Evolutionary conservation across 2,113 vertebrate genomes (phyloP).

Genomic region (Saguinus imperator): DNA sequence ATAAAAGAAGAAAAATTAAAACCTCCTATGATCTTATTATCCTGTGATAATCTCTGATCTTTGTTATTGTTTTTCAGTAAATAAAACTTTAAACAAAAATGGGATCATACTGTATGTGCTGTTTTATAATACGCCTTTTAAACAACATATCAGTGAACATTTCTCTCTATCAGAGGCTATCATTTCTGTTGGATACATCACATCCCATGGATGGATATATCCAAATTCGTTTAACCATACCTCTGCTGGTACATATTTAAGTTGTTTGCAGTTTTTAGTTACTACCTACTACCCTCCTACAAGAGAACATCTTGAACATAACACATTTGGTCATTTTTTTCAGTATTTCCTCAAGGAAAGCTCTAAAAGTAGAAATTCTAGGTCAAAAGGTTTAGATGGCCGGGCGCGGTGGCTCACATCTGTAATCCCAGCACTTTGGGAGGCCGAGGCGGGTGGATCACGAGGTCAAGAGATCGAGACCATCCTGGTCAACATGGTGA

Average conservation of each 20-base stretch:
- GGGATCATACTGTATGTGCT: not conserved
- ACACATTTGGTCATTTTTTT: not conserved
- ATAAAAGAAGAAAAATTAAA: not conserved
- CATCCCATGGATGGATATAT: not conserved
- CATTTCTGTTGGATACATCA: not conserved
- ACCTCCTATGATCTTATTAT: not conserved
- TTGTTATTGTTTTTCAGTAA: not conserved
- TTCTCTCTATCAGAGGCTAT: not conserved
- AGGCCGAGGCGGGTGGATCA: too few relatives aligned
- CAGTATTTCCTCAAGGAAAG: not conserved
- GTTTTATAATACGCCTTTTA: not conserved
- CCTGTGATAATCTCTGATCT: not conserved
- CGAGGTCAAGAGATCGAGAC: too few relatives aligned
- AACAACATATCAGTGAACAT: not conserved
- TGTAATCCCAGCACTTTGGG: too few relatives aligned
- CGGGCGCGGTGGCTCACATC: too few relatives aligned
- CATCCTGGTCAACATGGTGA: too few relatives aligned
- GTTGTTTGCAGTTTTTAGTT: not conserved
- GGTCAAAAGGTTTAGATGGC: not conserved
- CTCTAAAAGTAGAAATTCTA: not conserved
- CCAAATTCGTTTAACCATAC: not conserved
- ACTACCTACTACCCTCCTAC: not conserved
- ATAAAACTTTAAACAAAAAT: constrained; percentile 27
- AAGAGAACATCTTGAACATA: not conserved
- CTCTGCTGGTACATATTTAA: not conserved